Base-by-base conservation (phyloP, 2,888 invertebrate genomes). In the Drosophila macrothrix region DNA sequence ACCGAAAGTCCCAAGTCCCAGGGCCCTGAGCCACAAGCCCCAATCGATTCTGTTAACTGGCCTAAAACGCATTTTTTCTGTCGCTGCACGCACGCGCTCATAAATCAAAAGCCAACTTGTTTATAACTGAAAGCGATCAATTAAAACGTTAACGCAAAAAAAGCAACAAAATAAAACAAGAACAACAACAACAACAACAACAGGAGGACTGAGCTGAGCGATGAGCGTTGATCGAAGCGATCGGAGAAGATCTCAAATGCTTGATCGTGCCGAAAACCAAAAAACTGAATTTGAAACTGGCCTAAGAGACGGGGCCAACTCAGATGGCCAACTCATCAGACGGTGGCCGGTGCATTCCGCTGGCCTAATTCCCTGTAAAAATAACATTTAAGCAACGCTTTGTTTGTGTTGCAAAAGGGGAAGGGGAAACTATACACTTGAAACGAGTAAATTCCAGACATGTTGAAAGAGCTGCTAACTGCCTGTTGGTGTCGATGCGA, bases 141-240 rank as follows among this genome's bases (percentile, higher is more conserved):
- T 87, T 87, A 87, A 87, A 89, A 85, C 82, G 89, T 89, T 89
- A 89, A 89, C 88, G 86, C 89, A 88, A 84, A 84, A 84, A 84
- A 77, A 66, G 54, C 39, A 74, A 39, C 67, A 66, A 56, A 39
- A 56, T 56, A 28, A 56, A 29, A 28, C 39, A 67, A n/a, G n/a
- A n/a, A 39, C 54, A 43, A 31, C 31, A 31, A 28, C 39, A 29
- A 22, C 49, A 66, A 39, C 54, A 43, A 31, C 54, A 43, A 31
- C 37, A 37, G 25, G 66, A 59, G 41, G n/a, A 41, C 10, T 41
- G 41, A 41, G 9, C 76, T 78, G 76, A 79, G 68, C 78, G 78
- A 79, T 80, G 78, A 79, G 76, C 78, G 76, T 62, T 79, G 77
- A 78, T 78, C 78, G 78, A 61, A 67, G 63, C 72, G 72, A 76